These are phyloP conservation scores for Melolontha melolontha DNA, from an alignment of 2,888 invertebrate genomes.

Conservation along the genomic window DNA sequence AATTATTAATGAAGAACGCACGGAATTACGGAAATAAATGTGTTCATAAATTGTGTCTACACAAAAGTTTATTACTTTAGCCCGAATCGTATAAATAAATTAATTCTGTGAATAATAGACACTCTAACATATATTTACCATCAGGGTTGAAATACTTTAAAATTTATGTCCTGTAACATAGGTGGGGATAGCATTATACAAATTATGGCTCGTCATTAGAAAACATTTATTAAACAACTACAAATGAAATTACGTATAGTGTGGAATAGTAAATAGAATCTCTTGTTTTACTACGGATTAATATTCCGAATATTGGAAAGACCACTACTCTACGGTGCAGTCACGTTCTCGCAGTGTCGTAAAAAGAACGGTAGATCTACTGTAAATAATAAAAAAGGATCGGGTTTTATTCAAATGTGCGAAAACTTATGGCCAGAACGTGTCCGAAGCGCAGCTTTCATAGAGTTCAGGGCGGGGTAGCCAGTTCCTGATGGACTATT, in stretches of 20 bases:
- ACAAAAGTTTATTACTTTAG: too few relatives aligned
- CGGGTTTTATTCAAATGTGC: constrained; percentile 38
- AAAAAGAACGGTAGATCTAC: constrained; percentile 34
- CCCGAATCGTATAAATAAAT: too few relatives aligned
- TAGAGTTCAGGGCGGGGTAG: constrained; percentile 14
- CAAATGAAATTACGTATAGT: neutral
- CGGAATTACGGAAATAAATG: too few relatives aligned
- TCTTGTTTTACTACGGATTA: constrained; percentile 27
- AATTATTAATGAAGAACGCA: too few relatives aligned
- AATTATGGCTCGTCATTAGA: too few relatives aligned
- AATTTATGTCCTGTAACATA: too few relatives aligned
- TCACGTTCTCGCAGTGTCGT: constrained; percentile 32
- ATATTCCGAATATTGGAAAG: constrained; percentile 29
- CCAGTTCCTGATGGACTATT: constrained; percentile 37
- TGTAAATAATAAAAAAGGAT: constrained; percentile 38
- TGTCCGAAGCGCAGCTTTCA: constrained; percentile 35
- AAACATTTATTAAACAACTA: too few relatives aligned
- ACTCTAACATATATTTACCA: too few relatives aligned
- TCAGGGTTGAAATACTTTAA: too few relatives aligned
- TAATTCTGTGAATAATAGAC: too few relatives aligned
- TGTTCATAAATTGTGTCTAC: too few relatives aligned
- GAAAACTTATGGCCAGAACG: constrained; percentile 36
- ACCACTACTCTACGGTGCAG: constrained; percentile 20
- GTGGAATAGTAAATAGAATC: constrained; percentile 7
- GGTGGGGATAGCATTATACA: too few relatives aligned